These are phyloP conservation scores for Itoplectis maculator DNA, from an alignment of 2,888 invertebrate species.

Conservation along the genomic window DNA sequence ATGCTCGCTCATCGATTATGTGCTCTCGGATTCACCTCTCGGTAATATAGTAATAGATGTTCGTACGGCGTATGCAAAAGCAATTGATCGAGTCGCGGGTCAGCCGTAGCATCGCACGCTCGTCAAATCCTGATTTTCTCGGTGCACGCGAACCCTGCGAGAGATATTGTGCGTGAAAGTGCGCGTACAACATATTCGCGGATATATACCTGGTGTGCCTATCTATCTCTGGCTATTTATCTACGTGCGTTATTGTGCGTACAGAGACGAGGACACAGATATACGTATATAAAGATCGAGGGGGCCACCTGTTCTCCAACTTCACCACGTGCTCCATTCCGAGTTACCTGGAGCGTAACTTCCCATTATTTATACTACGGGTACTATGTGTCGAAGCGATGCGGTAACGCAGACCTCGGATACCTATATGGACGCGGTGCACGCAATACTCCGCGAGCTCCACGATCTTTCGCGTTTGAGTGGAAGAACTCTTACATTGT, in stretches of 20 bases:
- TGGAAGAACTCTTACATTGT: constrained; percentile 53
- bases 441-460: constrained; percentile 29
- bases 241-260: constrained; percentile 57
- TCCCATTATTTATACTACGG: constrained; percentile 59
- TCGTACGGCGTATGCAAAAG: constrained; percentile 15
- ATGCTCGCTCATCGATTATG: constrained; percentile 83
- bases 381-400: constrained; percentile 53
- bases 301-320: constrained; percentile 63
- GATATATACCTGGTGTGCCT: background rate
- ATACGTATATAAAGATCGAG: constrained; percentile 26
- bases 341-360: constrained; percentile 64
- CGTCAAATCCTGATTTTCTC: constrained; percentile 54
- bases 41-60: constrained; percentile 22
- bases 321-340: constrained; percentile 62
- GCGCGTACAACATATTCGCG: constrained; percentile 5
- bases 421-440: constrained; percentile 28
- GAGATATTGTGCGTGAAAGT: constrained; percentile 46
- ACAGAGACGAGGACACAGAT: constrained; percentile 39
- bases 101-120: constrained; percentile 39
- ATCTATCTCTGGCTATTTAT: background rate
- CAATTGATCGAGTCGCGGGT: constrained; percentile 43
- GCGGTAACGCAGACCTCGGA: constrained; percentile 51
- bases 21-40: constrained; percentile 69
- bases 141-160: background rate
- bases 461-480: constrained; percentile 41